Percentiles rank a stretch among this genome's conserved stretches.
These are phyloP conservation scores for Ormyrus thymus DNA, from an alignment of 2,888 invertebrate species.

Conservation along the genomic window DNA sequence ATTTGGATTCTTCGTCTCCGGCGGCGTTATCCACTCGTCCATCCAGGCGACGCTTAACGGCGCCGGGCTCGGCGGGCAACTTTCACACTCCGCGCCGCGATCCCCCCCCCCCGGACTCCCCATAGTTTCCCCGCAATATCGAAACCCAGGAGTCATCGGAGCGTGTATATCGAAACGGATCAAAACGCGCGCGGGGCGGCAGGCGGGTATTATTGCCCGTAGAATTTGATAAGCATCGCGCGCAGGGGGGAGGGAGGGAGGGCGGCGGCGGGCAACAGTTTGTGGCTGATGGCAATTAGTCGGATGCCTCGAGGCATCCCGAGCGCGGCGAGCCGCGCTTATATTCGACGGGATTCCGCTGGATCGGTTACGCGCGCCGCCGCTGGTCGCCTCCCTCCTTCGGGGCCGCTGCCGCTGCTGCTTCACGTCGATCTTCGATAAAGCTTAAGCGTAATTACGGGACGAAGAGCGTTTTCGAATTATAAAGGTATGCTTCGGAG, in stretches of 20 bases:
- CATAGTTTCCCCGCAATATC: conserved; percentile 37
- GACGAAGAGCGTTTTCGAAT: conserved; percentile 11
- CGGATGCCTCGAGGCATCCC: conserved; percentile 63
- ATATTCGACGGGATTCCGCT: conserved; percentile 51
- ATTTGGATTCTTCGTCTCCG: conserved; percentile 13
- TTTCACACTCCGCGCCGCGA: no score
- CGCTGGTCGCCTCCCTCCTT: not conserved
- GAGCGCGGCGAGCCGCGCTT: conserved; percentile 58
- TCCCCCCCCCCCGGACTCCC: no score
- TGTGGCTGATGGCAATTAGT: conserved; percentile 69
- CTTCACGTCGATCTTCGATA: conserved; percentile 31
- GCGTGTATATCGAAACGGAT: conserved; percentile 32
- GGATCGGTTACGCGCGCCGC: conserved; percentile 28
- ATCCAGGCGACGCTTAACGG: not conserved
- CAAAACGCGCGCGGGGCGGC: conserved; percentile 30
- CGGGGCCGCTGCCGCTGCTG: not conserved
- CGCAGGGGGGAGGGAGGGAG: not conserved
- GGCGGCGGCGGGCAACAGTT: conserved; percentile 63
- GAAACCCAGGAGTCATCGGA: conserved; percentile 41
- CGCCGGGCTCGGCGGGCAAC: no score
- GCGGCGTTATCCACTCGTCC: conserved; percentile 29
- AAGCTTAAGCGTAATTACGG: conserved; percentile 43
- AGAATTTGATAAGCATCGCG: not conserved
- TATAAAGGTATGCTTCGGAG: not conserved
- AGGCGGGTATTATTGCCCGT: not conserved